Evolutionary conservation across 2,797 vertebrate genomes (phyloP).

Genomic region (Poeciliopsis gracilis): DNA sequence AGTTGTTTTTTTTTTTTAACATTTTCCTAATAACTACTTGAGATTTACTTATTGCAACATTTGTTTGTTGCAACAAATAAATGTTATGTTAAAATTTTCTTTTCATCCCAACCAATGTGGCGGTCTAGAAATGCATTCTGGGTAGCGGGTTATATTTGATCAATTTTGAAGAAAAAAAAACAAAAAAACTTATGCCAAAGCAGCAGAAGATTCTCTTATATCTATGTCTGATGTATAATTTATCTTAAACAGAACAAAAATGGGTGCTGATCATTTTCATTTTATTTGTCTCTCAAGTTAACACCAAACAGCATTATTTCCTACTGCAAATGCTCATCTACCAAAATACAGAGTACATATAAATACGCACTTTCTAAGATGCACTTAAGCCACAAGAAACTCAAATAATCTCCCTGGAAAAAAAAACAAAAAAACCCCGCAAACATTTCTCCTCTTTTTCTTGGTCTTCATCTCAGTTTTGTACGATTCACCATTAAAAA

Average conservation of each 20-base stretch:
- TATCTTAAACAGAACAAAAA: neutral
- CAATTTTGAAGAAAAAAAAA: neutral
- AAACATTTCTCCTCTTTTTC: neutral
- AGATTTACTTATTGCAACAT: too few species aligned
- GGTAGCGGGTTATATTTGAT: neutral
- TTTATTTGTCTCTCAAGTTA: neutral
- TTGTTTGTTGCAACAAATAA: neutral
- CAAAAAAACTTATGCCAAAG: neutral
- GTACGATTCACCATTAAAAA: conserved; percentile 1
- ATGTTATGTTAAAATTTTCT: neutral
- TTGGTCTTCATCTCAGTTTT: neutral
- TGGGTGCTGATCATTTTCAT: neutral
- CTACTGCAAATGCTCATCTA: neutral
- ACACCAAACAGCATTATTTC: neutral
- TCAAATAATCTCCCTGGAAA: neutral
- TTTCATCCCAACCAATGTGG: neutral
- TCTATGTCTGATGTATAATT: neutral
- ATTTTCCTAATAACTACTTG: neutral
- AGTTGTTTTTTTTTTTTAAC: neutral
- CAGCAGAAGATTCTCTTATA: neutral
- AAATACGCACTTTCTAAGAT: neutral
- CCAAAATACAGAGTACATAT: neutral
- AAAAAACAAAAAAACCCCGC: too few species aligned
- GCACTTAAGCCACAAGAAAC: neutral
- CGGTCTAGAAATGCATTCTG: neutral